Evolutionary conservation across 1,140 invertebrate species (phyloP), one percentile per base, ranked within the genome.

Genomic region (Varroa destructor): DNA sequence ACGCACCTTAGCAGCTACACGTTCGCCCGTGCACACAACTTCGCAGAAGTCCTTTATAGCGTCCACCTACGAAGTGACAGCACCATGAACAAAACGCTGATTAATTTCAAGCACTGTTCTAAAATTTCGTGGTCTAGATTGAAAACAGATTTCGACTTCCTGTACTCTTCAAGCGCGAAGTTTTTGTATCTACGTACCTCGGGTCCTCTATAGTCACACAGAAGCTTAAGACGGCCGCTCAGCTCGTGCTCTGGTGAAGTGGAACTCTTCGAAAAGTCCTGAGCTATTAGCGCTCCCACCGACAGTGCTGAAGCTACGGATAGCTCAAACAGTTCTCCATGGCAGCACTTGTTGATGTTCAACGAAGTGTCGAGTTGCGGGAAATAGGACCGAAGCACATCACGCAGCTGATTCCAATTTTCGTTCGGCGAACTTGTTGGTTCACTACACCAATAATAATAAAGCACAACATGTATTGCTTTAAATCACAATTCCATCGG

Each of bases 1-100:
- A 12, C 37, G 14, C 12, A 67, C 46, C 37, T 67, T 67, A 12
- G 14, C 37, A 12, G 61, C n/a, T 8, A 67, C 61, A 40, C 46
- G 12, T 3, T 67, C 61, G 3, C 46, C 61, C 3, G 12, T 67
- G 61, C 40, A 67, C 5, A 67, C 61, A 2, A 67, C 46, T 8
- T 67, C 61, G 37, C 61, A 67, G 37, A 67, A 67, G 40, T 67
- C 61, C 36, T 67, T 67, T 14, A 67, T 67, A 0, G 61, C 40
- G 61, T 67, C 61, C 14, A 67, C 61, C 61, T 67, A 8, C 25
- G 57, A 42, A 51, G 8, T 51, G 3, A 51, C 46, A 25, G 25
- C 25, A 25, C 25, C 25, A 25, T 25, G 25, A 25, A 25, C 25
- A 25, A 25, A 25, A 25, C 25, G 25, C 25, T 25, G 25, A 25